Evolutionary conservation across 2,113 vertebrate species (phyloP).

Genomic region (Nyctereutes procyonoides): DNA sequence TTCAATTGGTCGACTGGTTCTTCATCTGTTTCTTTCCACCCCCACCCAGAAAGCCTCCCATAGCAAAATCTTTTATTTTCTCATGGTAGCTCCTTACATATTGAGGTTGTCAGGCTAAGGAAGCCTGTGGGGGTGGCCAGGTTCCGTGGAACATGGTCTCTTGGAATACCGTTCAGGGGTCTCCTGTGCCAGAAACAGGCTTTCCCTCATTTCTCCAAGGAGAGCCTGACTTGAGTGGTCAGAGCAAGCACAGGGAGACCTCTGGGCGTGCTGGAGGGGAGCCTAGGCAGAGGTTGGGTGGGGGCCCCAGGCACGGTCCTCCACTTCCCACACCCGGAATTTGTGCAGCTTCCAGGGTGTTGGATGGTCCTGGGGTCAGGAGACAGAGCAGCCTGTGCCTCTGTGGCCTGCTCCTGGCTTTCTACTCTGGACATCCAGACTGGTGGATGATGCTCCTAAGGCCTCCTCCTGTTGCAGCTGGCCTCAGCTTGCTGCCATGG

Average conservation of each 20-base stretch:
- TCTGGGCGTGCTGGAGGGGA: not conserved
- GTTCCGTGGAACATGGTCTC: accelerated
- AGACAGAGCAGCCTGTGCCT: not conserved
- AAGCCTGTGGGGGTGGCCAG: not conserved
- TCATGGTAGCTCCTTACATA: not conserved
- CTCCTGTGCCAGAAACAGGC: not conserved
- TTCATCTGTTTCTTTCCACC: not conserved
- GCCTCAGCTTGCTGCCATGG: not conserved
- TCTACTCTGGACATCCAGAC: accelerated
- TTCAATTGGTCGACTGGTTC: not conserved
- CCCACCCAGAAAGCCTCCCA: accelerated
- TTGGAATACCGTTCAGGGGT: not conserved
- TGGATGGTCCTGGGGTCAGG: accelerated
- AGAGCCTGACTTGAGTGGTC: not conserved
- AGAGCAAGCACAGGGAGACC: not conserved
- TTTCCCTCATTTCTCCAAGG: not conserved
- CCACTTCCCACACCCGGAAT: not conserved
- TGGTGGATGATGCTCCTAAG: not conserved
- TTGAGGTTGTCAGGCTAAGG: not conserved
- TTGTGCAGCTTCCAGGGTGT: not conserved
- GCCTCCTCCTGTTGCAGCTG: not conserved
- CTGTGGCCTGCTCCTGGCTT: accelerated
- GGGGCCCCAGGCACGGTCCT: not conserved
- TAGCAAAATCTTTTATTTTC: not conserved
- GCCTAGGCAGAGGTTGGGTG: not conserved